These are phyloP conservation scores for Idaea dimidiata DNA, from an alignment of 2,888 invertebrate species.

Conservation along the genomic window DNA sequence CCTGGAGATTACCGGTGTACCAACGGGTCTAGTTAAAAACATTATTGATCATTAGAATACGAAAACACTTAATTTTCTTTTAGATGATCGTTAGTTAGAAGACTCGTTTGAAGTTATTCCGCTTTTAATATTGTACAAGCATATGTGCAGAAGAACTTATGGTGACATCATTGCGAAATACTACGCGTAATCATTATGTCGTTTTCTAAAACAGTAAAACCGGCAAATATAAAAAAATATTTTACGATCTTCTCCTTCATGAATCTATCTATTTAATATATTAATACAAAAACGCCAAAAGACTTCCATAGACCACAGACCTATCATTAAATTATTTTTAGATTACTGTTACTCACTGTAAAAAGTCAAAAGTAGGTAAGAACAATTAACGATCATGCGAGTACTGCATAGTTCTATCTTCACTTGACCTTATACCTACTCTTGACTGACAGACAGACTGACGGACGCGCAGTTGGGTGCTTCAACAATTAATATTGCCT, in stretches of 20 bases:
- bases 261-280: no score
- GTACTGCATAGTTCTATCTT: neutral
- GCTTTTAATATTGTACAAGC: no score
- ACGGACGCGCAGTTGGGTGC: slow-evolving; percentile 24
- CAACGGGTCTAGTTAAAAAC: slow-evolving; percentile 4
- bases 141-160: no score
- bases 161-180: no score
- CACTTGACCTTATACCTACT: slow-evolving; percentile 1
- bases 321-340: slow-evolving; percentile 19
- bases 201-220: no score
- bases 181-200: no score
- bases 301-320: neutral
- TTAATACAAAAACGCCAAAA: neutral
- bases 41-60: neutral
- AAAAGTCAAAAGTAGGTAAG: slow-evolving; percentile 5
- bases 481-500: slow-evolving; percentile 19
- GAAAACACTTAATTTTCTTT: slow-evolving; percentile 1
- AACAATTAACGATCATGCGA: neutral
- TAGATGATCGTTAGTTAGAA: neutral
- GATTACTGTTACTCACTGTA: slow-evolving; percentile 24
- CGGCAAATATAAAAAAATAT: no score
- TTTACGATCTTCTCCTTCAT: no score
- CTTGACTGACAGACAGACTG: slow-evolving; percentile 19
- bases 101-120: neutral
- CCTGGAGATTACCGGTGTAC: slow-evolving; percentile 31